A percentile compares a stretch with the other conserved stretches of the same genome.
phyloP scores from a whole-genome alignment of 2,888 invertebrate species.

The Apamea anceps region DNA sequence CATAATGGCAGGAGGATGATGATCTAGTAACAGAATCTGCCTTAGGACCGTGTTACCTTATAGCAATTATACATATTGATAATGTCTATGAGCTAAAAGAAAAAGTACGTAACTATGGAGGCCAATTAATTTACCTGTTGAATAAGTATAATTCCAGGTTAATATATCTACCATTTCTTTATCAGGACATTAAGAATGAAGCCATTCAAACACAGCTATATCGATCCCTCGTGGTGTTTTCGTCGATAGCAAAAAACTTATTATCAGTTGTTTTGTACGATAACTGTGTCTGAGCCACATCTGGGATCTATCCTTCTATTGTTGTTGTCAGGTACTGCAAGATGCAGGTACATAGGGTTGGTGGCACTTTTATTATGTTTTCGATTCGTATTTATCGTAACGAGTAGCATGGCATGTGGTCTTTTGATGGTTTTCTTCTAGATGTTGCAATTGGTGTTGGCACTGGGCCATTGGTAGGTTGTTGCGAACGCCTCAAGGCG shows the following conservation, averaged over 20 bases:
- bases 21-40: not conserved
- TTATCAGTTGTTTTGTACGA: constrained; percentile 32
- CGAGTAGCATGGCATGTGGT: not conserved
- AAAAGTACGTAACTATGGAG: accelerated
- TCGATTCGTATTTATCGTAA: not conserved
- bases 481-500: not conserved
- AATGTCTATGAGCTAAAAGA: not conserved
- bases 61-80: not conserved
- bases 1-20: not conserved
- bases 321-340: constrained; percentile 52
- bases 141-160: not conserved
- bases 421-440: no score
- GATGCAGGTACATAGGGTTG: constrained; percentile 23
- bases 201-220: not conserved
- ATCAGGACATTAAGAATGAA: not conserved
- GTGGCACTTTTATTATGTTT: constrained; percentile 26
- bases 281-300: constrained; percentile 39
- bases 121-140: not conserved
- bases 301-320: constrained; percentile 46
- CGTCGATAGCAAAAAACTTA: constrained; percentile 31
- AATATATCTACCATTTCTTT: not conserved
- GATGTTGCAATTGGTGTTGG: constrained; percentile 1
- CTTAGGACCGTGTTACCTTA: not conserved
- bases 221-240: constrained; percentile 53
- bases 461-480: not conserved